Evolutionary conservation across 2,888 invertebrate genomes (phyloP).

Genomic region (Oscheius sp.): DNA sequence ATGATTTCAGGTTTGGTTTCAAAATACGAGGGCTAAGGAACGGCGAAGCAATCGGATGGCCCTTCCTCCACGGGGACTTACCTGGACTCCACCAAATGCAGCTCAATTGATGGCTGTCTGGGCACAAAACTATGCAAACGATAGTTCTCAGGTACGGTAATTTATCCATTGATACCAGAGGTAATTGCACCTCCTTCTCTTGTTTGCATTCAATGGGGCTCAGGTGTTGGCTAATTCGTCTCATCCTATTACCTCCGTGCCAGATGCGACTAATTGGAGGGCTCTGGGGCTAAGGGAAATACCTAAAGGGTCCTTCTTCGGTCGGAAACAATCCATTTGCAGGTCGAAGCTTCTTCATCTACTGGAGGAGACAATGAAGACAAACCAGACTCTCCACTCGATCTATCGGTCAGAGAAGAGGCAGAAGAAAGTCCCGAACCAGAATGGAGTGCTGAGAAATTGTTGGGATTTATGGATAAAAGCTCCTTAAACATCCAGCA

Average conservation of each 20-base stretch:
- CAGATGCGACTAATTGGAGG: slow-evolving; percentile 24
- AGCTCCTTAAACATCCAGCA: slow-evolving; percentile 46
- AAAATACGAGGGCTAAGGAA: slow-evolving; percentile 84
- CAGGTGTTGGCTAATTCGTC: slow-evolving; percentile 35
- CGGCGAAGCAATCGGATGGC: slow-evolving; percentile 51
- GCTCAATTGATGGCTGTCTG: slow-evolving; percentile 56
- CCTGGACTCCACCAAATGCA: slow-evolving; percentile 28
- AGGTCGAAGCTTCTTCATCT: slow-evolving; percentile 2
- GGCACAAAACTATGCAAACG: slow-evolving; percentile 42
- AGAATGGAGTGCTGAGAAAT: slow-evolving; percentile 52
- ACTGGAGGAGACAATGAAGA: slow-evolving; percentile 8
- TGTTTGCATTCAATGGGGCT: slow-evolving; percentile 32
- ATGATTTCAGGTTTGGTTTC: slow-evolving; percentile 87
- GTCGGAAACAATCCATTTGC: slow-evolving; percentile 7
- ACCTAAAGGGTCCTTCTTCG: slow-evolving; percentile 19
- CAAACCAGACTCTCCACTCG: slow-evolving; percentile 49
- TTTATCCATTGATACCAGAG: background rate
- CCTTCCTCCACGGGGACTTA: slow-evolving; percentile 28
- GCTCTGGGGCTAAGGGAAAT: slow-evolving; percentile 13
- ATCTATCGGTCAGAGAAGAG: slow-evolving; percentile 42
- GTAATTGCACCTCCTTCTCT: slow-evolving; percentile 25
- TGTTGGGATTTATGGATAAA: slow-evolving; percentile 50
- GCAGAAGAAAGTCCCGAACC: slow-evolving; percentile 33
- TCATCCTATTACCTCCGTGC: slow-evolving; percentile 33
- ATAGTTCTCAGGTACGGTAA: background rate